Base-by-base conservation (phyloP, 1,140 invertebrate genomes). In the Drosophila miranda region DNA sequence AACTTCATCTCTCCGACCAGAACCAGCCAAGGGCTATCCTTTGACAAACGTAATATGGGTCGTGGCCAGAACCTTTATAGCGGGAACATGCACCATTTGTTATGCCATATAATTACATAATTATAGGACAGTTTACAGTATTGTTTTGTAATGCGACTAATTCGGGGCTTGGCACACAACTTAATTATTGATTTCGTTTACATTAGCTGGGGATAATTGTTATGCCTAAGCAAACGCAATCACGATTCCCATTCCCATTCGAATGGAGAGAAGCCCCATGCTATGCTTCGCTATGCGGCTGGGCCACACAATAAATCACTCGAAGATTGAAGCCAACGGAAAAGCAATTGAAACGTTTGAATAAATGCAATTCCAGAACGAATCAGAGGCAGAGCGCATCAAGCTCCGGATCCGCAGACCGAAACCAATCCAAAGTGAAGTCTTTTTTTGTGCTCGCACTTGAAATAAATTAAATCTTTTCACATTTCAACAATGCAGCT, bases 391-490 rank as follows among this genome's bases (percentile, higher is more conserved):
- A 60, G 72, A 60, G 66, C 66, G 67, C 67, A 80, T 76, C 78
- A 62, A 48, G 14, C 56, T 50, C 28, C 16, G 38, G 14, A 38
- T 38, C 34, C 34, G 34, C 34, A 38, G 34, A 38, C 34, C 34
- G 13, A 38, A 38, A 38, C 61, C 43, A 74, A 66, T 60, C 49
- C 46, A 52, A 75, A 61, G 41, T 63, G 54, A 66, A 76, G 56
- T 69, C 52, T 64, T 60, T 81, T 77, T 59, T 72, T 63, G 57
- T 45, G 50, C 66, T 76, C 57, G 64, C 69, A 74, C 81, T 84
- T 86, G 59, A 86, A 86, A 81, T 86, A 84, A 86, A 84, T 84
- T 84, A 84, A 84, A 84, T 84, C 77, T 81, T 81, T 84, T 86
- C 83, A 79, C 68, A 60, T 54, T 60, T 63, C 53, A 72, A 70